Base-by-base conservation (phyloP, 2,113 vertebrate genomes). In the Heterocephalus glaber region DNA sequence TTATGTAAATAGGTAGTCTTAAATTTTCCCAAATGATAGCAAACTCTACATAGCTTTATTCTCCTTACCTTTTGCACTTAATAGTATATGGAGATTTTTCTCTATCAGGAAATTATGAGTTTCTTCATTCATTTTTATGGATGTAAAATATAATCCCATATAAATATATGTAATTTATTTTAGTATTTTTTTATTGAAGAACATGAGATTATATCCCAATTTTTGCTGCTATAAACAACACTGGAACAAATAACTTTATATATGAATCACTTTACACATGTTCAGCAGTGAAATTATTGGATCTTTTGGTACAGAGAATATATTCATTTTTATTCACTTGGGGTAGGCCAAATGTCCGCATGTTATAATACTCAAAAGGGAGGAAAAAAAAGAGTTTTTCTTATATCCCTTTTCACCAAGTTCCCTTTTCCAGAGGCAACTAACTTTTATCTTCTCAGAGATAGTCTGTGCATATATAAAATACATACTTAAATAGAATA, bases 311-410 rank as follows among this genome's bases (percentile, higher is more conserved):
- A 5, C 44, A 93, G 52, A 24, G 20, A 61, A 65, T 26, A 58
- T 74, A 52, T 63, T 82, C 76, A 66, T 52, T 74, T 88, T 74
- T 60, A 70, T 19, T 90, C 90, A 72, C 63, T 79, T 93, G 68
- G 30, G 63, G 14, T 81, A 88, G 20, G 3, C 38, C 38, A 38
- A 65, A 47, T 82, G 35, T 76, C 35, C 14, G 68, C 52, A 19
- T 74, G 30, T 49, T 90, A 89, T 63, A 95, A 85, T 63, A 66
- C 80, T 93, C 47, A 79, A 79, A 84, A 80, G 20, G 74, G 90
- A 79, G 20, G 35, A 72, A 84, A 79, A 81, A 28, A 85, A 35
- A 14, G 60, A 28, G 33, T 63, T 41, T 77, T 38, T 9, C 60
- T 65, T 44, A 52, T 79, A 38, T 28, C 16, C 41, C 1, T 17